These are phyloP conservation scores for Cotesia congregata DNA, from an alignment of 2,888 invertebrate species.

Conservation along the genomic window DNA sequence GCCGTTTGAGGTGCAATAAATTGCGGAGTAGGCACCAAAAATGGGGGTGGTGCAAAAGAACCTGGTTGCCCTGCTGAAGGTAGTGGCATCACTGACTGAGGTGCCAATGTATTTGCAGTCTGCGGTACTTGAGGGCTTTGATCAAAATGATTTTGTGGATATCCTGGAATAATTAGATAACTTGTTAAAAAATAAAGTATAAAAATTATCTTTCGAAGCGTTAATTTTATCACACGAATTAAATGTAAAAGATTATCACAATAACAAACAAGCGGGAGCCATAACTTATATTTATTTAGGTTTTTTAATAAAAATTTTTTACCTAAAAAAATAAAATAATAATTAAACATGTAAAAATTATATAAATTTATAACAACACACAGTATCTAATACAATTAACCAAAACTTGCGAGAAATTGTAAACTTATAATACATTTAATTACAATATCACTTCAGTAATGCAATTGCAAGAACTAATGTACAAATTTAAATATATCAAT, in stretches of 20 bases:
- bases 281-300: too few relatives aligned
- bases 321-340: not conserved
- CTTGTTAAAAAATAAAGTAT: slow-evolving; percentile 9
- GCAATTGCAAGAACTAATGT: too few relatives aligned
- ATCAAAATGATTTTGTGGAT: slow-evolving; percentile 65
- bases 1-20: slow-evolving; percentile 66
- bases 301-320: slow-evolving; percentile 12
- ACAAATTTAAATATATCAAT: too few relatives aligned
- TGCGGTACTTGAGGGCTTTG: slow-evolving; percentile 61
- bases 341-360: not conserved
- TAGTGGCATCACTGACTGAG: slow-evolving; percentile 65
- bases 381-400: too few relatives aligned
- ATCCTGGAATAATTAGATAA: slow-evolving; percentile 53
- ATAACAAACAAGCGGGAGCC: slow-evolving; percentile 14
- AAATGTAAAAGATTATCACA: not conserved
- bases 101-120: slow-evolving; percentile 59
- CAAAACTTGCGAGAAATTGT: too few relatives aligned
- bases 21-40: slow-evolving; percentile 67
- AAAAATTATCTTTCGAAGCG: not conserved
- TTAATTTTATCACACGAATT: not conserved
- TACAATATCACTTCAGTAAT: too few relatives aligned
- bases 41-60: slow-evolving; percentile 63
- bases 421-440: too few relatives aligned
- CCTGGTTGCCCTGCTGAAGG: slow-evolving; percentile 63
- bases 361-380: not conserved